Base-by-base conservation (phyloP, 2,113 vertebrate species). In the Salvelinus namaycush region DNA sequence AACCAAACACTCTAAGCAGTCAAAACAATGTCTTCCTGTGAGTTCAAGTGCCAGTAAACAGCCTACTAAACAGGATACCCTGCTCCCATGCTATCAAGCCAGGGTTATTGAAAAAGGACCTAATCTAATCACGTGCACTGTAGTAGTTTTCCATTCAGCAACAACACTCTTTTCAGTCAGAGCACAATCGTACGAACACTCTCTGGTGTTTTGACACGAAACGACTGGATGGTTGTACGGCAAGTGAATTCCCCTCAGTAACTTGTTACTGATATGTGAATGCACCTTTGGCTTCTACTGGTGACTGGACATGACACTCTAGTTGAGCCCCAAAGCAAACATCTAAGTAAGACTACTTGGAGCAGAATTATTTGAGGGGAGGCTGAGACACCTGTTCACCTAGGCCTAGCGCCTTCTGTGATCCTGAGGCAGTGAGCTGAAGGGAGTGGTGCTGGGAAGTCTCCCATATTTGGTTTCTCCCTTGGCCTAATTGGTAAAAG, bases 401-500 rank as follows among this genome's bases (percentile, higher is more conserved):
- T 39, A 49, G 44, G 22, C 69, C 3, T 26, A 54, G 49, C 3
- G 1, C 13, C 22, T 67, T 34, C 34, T 44, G 39, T 62, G 73
- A 75, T 74, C 24, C n/a, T 70, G 69, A 76, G 27, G 22, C 68
- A 11, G 70, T 24, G 65, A 83, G 70, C 62, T 79, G 20, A 70
- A 66, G 77, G 80, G 62, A 67, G 31, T 24, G 72, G 69, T 69
- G 14, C 68, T 70, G 72, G 76, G 81, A 86, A 82, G 80, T 87
- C 84, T 83, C 66, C 66, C 80, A 65, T 73, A 82, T 85, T 80
- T 78, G 80, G 81, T 80, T 79, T 82, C 77, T 81, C 86, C 77
- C 72, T 70, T 70, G 87, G 85, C 87, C 78, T 90, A 81, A 88
- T 89, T 64, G 77, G 85, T 83, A 81, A 79, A 77, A 18, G 77